Base-by-base conservation (phyloP, 2,888 invertebrate species). In the Tribolium freemani region DNA sequence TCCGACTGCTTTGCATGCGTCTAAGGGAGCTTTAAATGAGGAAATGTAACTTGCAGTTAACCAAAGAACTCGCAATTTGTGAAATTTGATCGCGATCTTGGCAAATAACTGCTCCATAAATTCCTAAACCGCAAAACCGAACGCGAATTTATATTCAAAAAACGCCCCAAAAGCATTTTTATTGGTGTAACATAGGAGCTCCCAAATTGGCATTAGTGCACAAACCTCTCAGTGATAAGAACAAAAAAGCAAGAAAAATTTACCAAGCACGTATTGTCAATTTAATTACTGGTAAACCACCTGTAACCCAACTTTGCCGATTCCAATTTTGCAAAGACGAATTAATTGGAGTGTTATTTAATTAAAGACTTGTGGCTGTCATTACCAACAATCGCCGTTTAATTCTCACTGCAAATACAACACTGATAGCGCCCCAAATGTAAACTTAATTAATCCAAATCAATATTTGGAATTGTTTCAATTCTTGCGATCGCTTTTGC, bases 1-100 rank as follows among this genome's bases (percentile, higher is more conserved):
- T 56, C 50, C 68, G 56, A 66, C 56, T 48, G n/a, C 44, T 66
- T 66, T 66, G 56, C 68, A 68, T 68, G 57, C 57, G 20, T 9
- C 46, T 26, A 11, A 46, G 5, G 6, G 26, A 57, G 57, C 31
- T 58, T 57, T 68, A 68, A 68, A 58, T 48, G 13, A 31, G 46
- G 48, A 68, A 68, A 48, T 16, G 48, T 10, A 13, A 58, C 16
- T 50, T 57, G 57, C 57, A 67, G 21, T 63, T 51, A 54, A 54
- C 30, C 56, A 57, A 67, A 67, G 31, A 16, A 38, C 56, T 31
- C 30, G 9, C 38, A 5, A 38, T 38, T 8, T 38, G 8, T 3
- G 8, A 38, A 38, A 38, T 38, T 38, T 26, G 26, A 26, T 26
- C 26, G 26, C 26, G 26, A 26, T 26, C 26, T 26, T 26, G 26